Conservation (phyloP, 2,888 invertebrate genomes). For the Drepana falcataria region DNA sequence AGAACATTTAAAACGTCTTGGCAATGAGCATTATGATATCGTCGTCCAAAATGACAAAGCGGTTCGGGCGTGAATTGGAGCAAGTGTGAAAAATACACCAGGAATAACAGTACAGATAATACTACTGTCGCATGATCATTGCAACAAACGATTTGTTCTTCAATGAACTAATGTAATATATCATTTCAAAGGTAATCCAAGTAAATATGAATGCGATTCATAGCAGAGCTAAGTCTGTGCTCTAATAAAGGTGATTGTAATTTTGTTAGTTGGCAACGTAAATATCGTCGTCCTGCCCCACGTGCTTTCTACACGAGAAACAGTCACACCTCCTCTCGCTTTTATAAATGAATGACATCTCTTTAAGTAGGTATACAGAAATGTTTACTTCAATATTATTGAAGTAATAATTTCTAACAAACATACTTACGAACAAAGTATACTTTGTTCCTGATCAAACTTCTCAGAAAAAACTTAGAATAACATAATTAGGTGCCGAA, state of each 20-base stretch:
- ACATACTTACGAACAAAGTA: no score
- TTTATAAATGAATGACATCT: no score
- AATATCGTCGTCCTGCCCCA: conserved; percentile 48
- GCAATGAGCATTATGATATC: conserved; percentile 22
- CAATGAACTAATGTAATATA: no score
- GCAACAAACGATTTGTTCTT: background rate
- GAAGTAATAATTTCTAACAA: no score
- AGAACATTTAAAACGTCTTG: conserved; percentile 26
- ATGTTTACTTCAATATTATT: no score
- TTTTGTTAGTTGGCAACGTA: conserved; percentile 37
- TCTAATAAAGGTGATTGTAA: background rate
- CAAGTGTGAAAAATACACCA: conserved; percentile 4
- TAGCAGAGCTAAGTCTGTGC: no score
- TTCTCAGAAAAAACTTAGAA: background rate
- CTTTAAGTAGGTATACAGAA: no score
- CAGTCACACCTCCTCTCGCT: conserved; percentile 24
- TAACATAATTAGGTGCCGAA: background rate
- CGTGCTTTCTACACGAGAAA: conserved; percentile 36
- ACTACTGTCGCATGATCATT: background rate
- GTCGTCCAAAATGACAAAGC: conserved; percentile 11
- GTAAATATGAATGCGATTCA: no score
- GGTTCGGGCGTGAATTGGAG: conserved; percentile 2
- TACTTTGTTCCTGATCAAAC: no score
- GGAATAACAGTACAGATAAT: background rate
- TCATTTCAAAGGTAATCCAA: no score